Base-by-base conservation (phyloP, 2,888 invertebrate genomes). In the Pandemis corylana region DNA sequence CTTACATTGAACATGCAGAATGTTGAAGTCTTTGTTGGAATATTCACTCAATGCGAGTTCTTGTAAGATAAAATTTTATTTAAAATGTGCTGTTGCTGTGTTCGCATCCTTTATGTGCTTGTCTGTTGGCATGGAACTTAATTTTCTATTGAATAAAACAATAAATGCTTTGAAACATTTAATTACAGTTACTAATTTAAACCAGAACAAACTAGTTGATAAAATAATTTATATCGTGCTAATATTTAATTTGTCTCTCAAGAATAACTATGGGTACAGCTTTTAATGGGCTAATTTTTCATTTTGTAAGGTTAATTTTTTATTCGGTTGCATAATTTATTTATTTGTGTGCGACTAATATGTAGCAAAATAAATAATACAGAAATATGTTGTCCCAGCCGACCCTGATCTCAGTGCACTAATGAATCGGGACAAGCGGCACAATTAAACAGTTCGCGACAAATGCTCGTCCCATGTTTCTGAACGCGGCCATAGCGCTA, bases 361-460 rank as follows among this genome's bases (percentile, higher is more conserved):
- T 12, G 12, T 49, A 13, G 10, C 0, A 13, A 49, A 53, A 15
- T 56, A 59, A 15, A 53, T 53, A n/a, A 53, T 20, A 56, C 6
- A 62, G 20, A 75, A 70, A 41, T 44, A 53, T 7, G 2, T 36
- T 7, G 10, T 15, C 44, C 56, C 62, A 82, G 81, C 86, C 93
- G 89, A 80, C 93, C 89, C 94, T 94, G 94, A 80, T 79, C 77
- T 78, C 79, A 86, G 83, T 89, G 89, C 89, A 90, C 91, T 94
- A 93, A 94, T 93, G 93, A 93, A 93, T 93, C 92, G 92, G 91
- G 90, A 87, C 91, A 88, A 84, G 85, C 89, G 88, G 87, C 87
- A 93, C 92, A 93, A 94, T 94, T 92, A 93, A 92, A 89, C 90
- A 91, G 91, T 92, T 90, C 89, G 89, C 89, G 89, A 88, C 91